Base-by-base conservation (phyloP, 2,888 invertebrate genomes). In the Tachina grossa region DNA sequence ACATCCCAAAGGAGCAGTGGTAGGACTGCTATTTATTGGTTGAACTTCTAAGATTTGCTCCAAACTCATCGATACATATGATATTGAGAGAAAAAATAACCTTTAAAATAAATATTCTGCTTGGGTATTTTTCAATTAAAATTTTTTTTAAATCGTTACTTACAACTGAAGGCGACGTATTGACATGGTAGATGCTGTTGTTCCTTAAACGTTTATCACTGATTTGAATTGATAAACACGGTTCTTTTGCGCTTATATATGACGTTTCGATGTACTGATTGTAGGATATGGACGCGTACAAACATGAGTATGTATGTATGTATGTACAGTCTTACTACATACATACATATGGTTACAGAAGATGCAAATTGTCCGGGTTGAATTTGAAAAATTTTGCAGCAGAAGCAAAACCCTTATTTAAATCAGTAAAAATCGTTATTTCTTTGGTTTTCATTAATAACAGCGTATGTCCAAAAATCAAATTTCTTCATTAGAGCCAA, bases 1-100 rank as follows among this genome's bases (percentile, higher is more conserved):
- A 88, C 97, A 97, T 79, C 94, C 94, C n/a, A 95, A 91, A 2
- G 95, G 95, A 0, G 93, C 92, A 6, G 88, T 85, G 2, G 92
- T 91, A 5, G 92, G 91, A 14, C 90, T 91, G 75, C 90, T 92
- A 63, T 89, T 89, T 14, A 92, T 87, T 0, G 90, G 90, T 75
- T 92, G 90, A 13, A 91, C 87, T 53, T 92, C 92, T 39, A 91
- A 85, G 51, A 90, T 61, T 76, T 91, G 90, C 4, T 88, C 87
- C 45, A 81, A 84, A n/a, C 85, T 71, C 57, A 80, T 69, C 11
- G 49, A 45, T 53, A 16, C 55, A 51, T 61, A 76, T 22, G 82
- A 87, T 72, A 66, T 72, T 19, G 76, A 63, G 22, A 41, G 61
- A 65, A 86, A 75, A 76, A 53, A 59, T 1, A 84, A 75, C 79